Base-by-base conservation (phyloP, 2,113 vertebrate species). In the Mastomys coucha region DNA sequence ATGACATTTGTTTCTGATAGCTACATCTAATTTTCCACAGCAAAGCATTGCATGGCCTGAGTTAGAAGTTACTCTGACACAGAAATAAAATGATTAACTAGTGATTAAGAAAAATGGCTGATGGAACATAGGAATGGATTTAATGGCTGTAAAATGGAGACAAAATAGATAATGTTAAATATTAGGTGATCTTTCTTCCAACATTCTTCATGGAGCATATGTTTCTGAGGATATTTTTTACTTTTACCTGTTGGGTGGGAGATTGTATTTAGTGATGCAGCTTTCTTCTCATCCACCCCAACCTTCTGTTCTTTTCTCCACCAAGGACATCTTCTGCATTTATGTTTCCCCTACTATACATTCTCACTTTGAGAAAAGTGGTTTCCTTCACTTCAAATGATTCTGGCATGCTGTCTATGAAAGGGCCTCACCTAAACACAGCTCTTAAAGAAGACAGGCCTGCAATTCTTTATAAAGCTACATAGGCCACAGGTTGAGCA, bases 21-120 rank as follows among this genome's bases (percentile, higher is more conserved):
- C n/a, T 91, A 73, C 36, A 58, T 56, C 53, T 60, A 56, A 26
- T 82, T 58, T 58, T 22, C 80, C 20, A 58, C 10, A 89, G 72
- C 7, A 88, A 95, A 91, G 80, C 10, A 88, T 69, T n/a, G 45
- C 33, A 88, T 63, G 58, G 39, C 70, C 76, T 85, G 45, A 72
- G 92, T 92, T 92, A 63, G 17, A 88, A 36, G 84, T 3, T 24
- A 80, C 7, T 94, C 76, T 91, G 39, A 58, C 87, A 72, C 13
- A 87, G 22, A 92, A 96, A 95, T 90, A 92, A 88, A 86, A 82
- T 87, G 8, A 84, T 89, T 60, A 5, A 11, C 17, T 51, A 94
- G 75, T 82, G 36, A 95, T 75, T 94, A 77, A 91, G 63, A 45
- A 72, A 93, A 14, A 86, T 26, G 26, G 20, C 56, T 88, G 76